Evolutionary conservation across 2,113 vertebrate genomes (phyloP).

Genomic region (Mormyrus lacerda): DNA sequence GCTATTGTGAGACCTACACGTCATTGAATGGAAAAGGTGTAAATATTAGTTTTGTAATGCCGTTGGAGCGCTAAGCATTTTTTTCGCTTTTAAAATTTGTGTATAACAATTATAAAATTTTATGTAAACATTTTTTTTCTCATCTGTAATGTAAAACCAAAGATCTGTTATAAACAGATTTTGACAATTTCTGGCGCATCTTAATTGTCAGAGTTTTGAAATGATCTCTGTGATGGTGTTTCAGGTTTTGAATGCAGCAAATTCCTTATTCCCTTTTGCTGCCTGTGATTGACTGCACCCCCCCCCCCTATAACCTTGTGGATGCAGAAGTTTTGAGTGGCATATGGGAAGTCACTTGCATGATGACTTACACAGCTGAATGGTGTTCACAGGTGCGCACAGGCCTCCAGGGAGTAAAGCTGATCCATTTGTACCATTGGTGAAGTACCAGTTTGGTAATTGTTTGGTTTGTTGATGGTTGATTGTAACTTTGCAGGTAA

Average conservation of each 20-base stretch:
- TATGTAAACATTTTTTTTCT: neutral
- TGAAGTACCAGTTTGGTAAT: neutral
- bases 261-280: neutral
- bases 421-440: neutral
- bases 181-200: neutral
- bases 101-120: neutral
- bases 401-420: neutral
- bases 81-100: neutral
- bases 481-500: neutral
- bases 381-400: neutral
- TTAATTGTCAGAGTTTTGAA: neutral
- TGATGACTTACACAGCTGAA: neutral
- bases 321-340: neutral
- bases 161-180: neutral
- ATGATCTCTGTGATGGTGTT: neutral
- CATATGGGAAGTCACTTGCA: neutral
- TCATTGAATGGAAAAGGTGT: neutral
- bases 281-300: neutral
- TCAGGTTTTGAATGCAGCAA: neutral
- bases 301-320: neutral
- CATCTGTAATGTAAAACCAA: neutral
- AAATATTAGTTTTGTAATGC: neutral
- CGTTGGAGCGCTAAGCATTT: neutral
- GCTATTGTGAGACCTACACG: neutral
- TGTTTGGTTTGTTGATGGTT: neutral